Evolutionary conservation across 2,888 invertebrate species (phyloP).

Genomic region (Eupeodes luniger): DNA sequence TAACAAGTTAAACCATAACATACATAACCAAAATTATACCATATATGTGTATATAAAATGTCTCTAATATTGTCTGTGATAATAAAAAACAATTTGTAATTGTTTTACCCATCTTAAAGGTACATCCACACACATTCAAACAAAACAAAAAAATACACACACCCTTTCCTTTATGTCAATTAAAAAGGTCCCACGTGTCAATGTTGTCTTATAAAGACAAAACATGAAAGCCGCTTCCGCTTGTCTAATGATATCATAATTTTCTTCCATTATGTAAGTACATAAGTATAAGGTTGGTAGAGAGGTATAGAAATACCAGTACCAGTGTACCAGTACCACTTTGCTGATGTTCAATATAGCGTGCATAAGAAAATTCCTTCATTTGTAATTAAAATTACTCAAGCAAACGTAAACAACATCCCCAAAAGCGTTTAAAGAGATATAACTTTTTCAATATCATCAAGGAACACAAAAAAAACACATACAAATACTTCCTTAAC

Average conservation of each 20-base stretch:
- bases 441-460: conserved; percentile 38
- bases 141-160: no score
- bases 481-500: background rate
- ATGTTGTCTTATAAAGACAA: background rate
- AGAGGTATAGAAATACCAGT: background rate
- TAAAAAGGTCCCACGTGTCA: conserved; percentile 22
- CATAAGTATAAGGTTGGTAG: no score
- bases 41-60: background rate
- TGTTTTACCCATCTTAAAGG: background rate
- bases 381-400: conserved; percentile 40
- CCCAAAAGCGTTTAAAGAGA: conserved; percentile 13
- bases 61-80: background rate
- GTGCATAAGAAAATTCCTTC: conserved; percentile 28
- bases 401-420: conserved; percentile 41
- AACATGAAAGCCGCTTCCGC: background rate
- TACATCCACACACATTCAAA: background rate
- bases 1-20: no score
- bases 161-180: background rate
- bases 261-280: conserved; percentile 9
- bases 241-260: conserved; percentile 36
- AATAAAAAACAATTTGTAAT: background rate
- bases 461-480: conserved; percentile 6
- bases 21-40: no score
- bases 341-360: conserved; percentile 32
- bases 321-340: conserved; percentile 1